Evolutionary conservation across 2,888 invertebrate genomes (phyloP), one percentile per base, ranked within the genome.

Genomic region (Osedax fenrisi): DNA sequence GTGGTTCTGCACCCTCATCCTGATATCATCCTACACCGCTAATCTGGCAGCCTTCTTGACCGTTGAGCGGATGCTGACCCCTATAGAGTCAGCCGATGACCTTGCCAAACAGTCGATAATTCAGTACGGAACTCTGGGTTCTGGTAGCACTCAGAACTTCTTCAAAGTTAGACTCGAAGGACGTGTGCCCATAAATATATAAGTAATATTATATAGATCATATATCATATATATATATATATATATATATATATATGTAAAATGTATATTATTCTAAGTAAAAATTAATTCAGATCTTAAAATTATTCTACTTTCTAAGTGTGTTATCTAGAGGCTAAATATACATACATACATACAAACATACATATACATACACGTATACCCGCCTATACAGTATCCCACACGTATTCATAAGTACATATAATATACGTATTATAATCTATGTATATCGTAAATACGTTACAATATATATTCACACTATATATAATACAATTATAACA

Each of bases 1-100:
- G 97, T 98, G 97, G 96, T 97, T 97, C 86, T 98, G 98, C 86
- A 97, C 97, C 0, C 88, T 98, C 78, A 97, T 98, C 82, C 88
- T 98, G 75, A 94, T 96, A 78, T 96, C 95, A 75, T 96, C 96
- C 24, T 98, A 98, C 85, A 98, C 98, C 64, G 98, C 98, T 76
- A 98, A 98, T 86, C 88, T 98, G 76, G 85, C 85, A 17, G 97
- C 97, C 2, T 97, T 97, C 85, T 88, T 98, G 75, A 98, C 97
- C 2, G 91, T 96, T 74, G 96, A 97, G 85, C 88, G 95, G 79
- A 95, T 96, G 90, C 90, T 93, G 3, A 91, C 94, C 13, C 95
- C 96, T 17, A 91, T 94, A 81, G 92, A 92, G 85, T 92, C 91
- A 26, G 90, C 92, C 0, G 91, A 95, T 83, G 94, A 93, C 85